Evolutionary conservation across 2,113 vertebrate species (phyloP).

Genomic region (Manacus vitellinus): DNA sequence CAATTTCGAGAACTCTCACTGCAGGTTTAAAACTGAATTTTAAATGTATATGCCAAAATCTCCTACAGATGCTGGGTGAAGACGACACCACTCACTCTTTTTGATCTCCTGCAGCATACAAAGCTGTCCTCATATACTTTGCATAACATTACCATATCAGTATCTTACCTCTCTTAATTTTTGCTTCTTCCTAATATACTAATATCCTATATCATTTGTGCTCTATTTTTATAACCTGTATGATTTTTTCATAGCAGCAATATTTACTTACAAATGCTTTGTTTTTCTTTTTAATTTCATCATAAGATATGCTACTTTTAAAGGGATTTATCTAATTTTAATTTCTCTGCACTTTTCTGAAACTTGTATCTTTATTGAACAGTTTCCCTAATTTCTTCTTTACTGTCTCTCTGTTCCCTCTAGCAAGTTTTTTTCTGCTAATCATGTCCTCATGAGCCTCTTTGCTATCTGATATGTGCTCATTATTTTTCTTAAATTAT

Average conservation of each 20-base stretch:
- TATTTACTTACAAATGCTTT: not conserved
- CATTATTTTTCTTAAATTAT: not conserved
- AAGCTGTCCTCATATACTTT: not conserved
- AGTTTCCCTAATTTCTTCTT: not conserved
- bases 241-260: not conserved
- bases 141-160: not conserved
- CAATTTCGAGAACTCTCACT: not conserved
- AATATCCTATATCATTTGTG: not conserved
- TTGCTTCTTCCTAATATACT: not conserved
- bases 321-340: not conserved
- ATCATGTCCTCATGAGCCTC: not conserved
- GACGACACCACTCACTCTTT: not conserved
- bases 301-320: not conserved
- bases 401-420: not conserved
- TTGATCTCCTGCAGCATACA: not conserved
- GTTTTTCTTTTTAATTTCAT: not conserved
- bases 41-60: not conserved
- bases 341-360: not conserved
- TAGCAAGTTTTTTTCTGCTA: not conserved
- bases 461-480: not conserved
- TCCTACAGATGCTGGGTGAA: not conserved
- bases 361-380: not conserved
- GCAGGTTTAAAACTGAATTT: slow-evolving; percentile 15
- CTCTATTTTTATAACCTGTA: not conserved
- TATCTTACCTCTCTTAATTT: not conserved